Conservation (phyloP, 2,113 vertebrate genomes). For the Phasianus colchicus region DNA sequence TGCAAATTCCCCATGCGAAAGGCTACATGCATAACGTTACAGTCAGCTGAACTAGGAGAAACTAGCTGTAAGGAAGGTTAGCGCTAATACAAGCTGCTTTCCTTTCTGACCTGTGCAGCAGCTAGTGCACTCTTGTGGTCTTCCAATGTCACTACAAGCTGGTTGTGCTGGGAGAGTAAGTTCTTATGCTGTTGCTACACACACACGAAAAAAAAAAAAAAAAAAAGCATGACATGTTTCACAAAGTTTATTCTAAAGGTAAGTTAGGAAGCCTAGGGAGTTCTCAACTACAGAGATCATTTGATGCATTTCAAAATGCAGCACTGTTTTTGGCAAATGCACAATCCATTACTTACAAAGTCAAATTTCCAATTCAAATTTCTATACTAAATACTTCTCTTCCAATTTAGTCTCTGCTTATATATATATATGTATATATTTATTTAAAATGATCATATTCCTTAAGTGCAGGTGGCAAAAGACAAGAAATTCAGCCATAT, state of each 20-base stretch:
- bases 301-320: neutral
- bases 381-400: neutral
- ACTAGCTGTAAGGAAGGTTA: neutral
- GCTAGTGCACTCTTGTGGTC: constrained; percentile 99
- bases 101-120: constrained; percentile 90
- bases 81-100: constrained; percentile 55
- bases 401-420: neutral
- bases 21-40: constrained; percentile 70
- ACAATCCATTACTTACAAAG: neutral
- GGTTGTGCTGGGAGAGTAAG: constrained; percentile 89
- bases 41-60: constrained; percentile 2
- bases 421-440: neutral
- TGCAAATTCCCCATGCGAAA: constrained; percentile 15
- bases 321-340: neutral
- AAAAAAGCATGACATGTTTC: constrained; percentile 73
- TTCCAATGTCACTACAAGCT: constrained; percentile 93
- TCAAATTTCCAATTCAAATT: neutral
- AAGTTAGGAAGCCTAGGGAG: neutral
- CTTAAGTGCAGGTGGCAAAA: neutral
- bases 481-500: neutral
- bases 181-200: constrained; percentile 92
- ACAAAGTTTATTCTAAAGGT: neutral
- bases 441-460: neutral
- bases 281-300: neutral
- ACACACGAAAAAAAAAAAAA: constrained; percentile 53